Percentiles rank a stretch among this genome's conserved stretches.
Evolutionary conservation across 2,888 invertebrate genomes (phyloP).

Genomic region (Bellardia pandia): DNA sequence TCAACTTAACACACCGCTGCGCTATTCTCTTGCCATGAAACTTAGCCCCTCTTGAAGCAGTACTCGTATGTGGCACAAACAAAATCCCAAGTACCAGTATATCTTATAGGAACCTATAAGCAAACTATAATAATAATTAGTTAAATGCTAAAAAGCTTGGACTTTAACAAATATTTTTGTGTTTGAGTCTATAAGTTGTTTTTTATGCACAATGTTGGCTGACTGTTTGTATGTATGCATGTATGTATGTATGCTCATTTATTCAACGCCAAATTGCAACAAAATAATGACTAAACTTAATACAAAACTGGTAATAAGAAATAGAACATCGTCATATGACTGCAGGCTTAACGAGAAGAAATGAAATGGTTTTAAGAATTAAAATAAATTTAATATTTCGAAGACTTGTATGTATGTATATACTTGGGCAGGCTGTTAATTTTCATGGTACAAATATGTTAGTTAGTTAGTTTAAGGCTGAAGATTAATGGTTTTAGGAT

Average conservation of each 20-base stretch:
- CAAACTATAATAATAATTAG: constrained; percentile 73
- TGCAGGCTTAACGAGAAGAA: constrained; percentile 50
- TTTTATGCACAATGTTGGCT: not conserved
- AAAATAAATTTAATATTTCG: constrained; percentile 68
- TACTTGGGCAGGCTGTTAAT: not conserved
- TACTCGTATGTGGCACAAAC: constrained; percentile 1
- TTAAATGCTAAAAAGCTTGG: constrained; percentile 73
- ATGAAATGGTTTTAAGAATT: constrained; percentile 51
- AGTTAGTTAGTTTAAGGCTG: not conserved
- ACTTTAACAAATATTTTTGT: constrained; percentile 69
- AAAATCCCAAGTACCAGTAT: constrained; percentile 23
- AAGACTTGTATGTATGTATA: not conserved
- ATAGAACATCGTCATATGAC: constrained; percentile 68
- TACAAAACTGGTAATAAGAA: constrained; percentile 66
- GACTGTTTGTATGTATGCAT: constrained; percentile 11
- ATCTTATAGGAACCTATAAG: constrained; percentile 47
- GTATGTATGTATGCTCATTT: constrained; percentile 55
- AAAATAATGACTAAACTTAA: constrained; percentile 67
- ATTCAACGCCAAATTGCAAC: constrained; percentile 67
- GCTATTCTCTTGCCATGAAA: not conserved
- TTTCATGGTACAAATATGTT: not conserved
- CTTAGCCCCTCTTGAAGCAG: not conserved
- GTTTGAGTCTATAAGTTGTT: constrained; percentile 50
- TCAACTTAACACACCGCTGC: not conserved
- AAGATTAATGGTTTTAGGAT: constrained; percentile 40